Evolutionary conservation across 2,888 invertebrate genomes (phyloP).

Genomic region (Drosophila mulleri): DNA sequence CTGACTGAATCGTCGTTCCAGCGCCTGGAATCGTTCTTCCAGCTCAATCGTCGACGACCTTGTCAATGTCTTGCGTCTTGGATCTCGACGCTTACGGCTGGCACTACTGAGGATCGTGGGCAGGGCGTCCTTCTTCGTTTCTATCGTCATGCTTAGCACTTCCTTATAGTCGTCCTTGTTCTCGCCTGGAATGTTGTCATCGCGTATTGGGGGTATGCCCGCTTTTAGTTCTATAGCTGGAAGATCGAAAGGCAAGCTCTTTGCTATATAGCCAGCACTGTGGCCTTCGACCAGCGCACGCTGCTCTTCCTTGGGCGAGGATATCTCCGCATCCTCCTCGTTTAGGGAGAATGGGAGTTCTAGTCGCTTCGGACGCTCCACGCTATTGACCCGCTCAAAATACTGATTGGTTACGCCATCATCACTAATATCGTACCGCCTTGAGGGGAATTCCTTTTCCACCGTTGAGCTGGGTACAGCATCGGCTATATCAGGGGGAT

Average conservation of each 20-base stretch:
- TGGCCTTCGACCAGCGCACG: constrained; percentile 39
- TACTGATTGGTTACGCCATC: constrained; percentile 85
- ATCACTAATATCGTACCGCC: constrained; percentile 80
- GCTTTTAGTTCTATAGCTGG: not conserved
- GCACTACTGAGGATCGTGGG: constrained; percentile 35
- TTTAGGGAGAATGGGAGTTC: constrained; percentile 82
- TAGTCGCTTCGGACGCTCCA: constrained; percentile 83
- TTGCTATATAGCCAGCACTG: constrained; percentile 17
- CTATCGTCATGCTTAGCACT: constrained; percentile 70
- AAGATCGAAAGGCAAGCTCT: not conserved
- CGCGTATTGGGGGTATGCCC: constrained; percentile 48
- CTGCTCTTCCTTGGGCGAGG: constrained; percentile 25
- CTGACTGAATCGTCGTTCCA: constrained; percentile 72
- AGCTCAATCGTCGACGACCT: constrained; percentile 79
- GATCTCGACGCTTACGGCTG: constrained; percentile 74
- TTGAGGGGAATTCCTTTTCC: constrained; percentile 31
- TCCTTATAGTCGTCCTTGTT: constrained; percentile 73
- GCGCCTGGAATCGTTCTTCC: constrained; percentile 72
- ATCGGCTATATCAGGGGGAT: constrained; percentile 35
- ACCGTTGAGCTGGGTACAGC: constrained; percentile 18
- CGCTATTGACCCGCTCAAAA: constrained; percentile 84
- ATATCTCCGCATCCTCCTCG: constrained; percentile 61
- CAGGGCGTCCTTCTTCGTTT: constrained; percentile 15
- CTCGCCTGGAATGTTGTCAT: constrained; percentile 74
- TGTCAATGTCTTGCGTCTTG: constrained; percentile 75